phyloP scores from a whole-genome alignment of 2,113 vertebrate species.

The Pundamilia nyererei region DNA sequence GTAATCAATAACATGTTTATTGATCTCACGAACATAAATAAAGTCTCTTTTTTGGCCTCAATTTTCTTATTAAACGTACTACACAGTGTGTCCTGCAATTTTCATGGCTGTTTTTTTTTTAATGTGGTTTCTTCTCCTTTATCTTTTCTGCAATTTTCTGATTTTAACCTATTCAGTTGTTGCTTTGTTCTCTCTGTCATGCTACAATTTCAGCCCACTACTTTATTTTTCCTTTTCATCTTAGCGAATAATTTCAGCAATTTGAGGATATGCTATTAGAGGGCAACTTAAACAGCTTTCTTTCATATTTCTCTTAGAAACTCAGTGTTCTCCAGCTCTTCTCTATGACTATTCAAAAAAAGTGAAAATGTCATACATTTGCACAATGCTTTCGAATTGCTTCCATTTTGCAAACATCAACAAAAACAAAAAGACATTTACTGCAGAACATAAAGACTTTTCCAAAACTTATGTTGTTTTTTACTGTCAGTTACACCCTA shows the following conservation, averaged over 20 bases:
- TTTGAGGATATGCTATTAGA: not conserved
- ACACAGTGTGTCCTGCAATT: not conserved
- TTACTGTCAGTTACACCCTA: not conserved
- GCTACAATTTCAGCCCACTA: not conserved
- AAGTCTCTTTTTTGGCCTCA: not conserved
- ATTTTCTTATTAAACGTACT: not conserved
- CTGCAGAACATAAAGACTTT: not conserved
- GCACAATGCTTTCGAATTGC: not conserved
- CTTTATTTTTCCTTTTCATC: not conserved
- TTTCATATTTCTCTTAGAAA: not conserved
- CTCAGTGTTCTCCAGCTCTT: not conserved
- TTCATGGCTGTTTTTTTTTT: not conserved
- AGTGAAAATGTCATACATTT: not conserved
- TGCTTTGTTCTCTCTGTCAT: not conserved
- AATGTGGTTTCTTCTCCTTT: not conserved
- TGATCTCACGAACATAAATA: slow-evolving; percentile 1
- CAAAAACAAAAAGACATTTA: not conserved
- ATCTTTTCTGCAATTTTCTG: not conserved
- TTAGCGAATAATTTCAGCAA: not conserved
- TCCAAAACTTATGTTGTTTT: not conserved
- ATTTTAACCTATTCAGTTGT: not conserved
- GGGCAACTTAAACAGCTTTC: not conserved
- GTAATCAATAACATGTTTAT: slow-evolving; percentile 32
- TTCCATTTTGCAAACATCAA: not conserved
- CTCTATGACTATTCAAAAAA: not conserved